phyloP scores from a whole-genome alignment of 2,888 invertebrate species.

The Allacma fusca region DNA sequence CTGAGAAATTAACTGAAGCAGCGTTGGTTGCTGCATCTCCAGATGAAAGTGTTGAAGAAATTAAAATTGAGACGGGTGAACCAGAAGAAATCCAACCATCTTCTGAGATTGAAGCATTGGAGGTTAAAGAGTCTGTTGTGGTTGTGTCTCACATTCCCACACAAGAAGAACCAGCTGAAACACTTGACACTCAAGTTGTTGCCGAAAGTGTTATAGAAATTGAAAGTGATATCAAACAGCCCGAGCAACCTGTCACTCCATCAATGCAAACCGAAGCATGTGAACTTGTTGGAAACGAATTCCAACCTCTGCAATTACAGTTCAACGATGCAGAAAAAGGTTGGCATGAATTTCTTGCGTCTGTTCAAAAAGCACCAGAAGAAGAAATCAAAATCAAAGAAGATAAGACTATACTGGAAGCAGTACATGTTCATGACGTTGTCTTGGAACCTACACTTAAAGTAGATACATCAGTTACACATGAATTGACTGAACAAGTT shows the following conservation, averaged over 20 bases:
- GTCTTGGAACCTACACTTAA: background rate
- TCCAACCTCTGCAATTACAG: background rate
- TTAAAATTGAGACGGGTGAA: background rate
- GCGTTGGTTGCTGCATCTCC: background rate
- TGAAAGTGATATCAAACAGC: background rate
- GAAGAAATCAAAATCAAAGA: background rate
- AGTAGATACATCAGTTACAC: background rate
- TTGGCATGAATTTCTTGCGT: background rate
- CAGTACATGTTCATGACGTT: background rate
- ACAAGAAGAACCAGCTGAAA: background rate
- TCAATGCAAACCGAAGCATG: background rate
- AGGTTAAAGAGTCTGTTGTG: background rate
- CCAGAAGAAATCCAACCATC: background rate
- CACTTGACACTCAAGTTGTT: background rate
- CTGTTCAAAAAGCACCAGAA: background rate
- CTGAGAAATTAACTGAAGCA: background rate
- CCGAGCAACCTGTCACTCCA: background rate
- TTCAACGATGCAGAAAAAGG: slow-evolving; percentile 22
- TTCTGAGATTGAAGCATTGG: background rate
- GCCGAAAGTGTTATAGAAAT: background rate
- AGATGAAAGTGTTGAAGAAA: background rate
- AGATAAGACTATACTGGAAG: background rate
- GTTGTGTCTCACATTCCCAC: background rate
- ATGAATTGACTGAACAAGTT: background rate
- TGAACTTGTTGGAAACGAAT: slow-evolving; percentile 17